These are phyloP conservation scores for Proteles cristata DNA, from an alignment of 2,113 vertebrate genomes.

Conservation along the genomic window DNA sequence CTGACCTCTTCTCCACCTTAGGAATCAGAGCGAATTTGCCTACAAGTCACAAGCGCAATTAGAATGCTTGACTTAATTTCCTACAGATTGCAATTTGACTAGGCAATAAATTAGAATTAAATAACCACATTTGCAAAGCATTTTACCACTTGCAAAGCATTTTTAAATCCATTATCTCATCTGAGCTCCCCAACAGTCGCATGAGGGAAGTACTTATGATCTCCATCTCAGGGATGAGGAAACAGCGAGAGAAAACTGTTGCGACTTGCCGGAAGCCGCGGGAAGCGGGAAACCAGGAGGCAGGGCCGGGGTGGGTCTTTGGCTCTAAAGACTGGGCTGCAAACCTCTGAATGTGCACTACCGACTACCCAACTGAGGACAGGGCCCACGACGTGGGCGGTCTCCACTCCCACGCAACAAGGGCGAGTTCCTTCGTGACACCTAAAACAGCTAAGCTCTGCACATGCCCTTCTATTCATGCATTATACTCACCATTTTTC, in stretches of 20 bases:
- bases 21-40: slow-evolving; percentile 59
- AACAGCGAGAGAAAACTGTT: neutral
- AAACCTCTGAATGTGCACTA: no score
- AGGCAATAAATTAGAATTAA: slow-evolving; percentile 55
- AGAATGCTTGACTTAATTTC: slow-evolving; percentile 65
- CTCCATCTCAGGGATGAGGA: neutral
- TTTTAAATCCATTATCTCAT: slow-evolving; percentile 50
- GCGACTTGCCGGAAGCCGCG: neutral
- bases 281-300: neutral
- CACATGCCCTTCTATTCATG: neutral
- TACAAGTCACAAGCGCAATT: slow-evolving; percentile 60
- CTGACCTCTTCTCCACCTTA: neutral
- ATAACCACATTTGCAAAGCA: slow-evolving; percentile 53
- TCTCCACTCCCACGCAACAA: neutral
- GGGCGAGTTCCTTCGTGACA: neutral
- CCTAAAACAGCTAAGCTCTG: neutral
- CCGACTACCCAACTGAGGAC: neutral
- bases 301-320: neutral
- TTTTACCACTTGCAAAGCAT: slow-evolving; percentile 48
- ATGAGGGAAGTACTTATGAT: slow-evolving; percentile 10
- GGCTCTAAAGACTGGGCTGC: neutral
- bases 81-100: slow-evolving; percentile 44
- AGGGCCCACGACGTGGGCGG: neutral
- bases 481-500: neutral
- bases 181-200: neutral